These are phyloP conservation scores for Ia io DNA, from an alignment of 2,113 vertebrate genomes.

Conservation along the genomic window DNA sequence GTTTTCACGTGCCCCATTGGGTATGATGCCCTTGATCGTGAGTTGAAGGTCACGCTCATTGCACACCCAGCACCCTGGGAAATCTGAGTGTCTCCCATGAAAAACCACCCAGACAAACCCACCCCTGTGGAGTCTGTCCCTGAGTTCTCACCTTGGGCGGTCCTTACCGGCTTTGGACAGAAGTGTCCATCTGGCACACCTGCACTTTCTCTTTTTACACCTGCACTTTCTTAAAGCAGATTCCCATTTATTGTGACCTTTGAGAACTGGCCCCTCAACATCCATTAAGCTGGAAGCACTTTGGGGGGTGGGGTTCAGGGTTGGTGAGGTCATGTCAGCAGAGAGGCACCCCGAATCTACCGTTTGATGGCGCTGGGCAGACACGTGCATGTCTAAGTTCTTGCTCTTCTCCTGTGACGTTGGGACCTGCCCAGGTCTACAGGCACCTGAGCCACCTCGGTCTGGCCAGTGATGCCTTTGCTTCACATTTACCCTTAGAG, in stretches of 20 bases:
- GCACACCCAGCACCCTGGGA: background rate
- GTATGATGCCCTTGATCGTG: rapidly evolving
- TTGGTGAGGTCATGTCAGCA: rapidly evolving
- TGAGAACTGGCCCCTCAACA: background rate
- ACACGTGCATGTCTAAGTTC: rapidly evolving
- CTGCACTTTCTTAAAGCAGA: rapidly evolving
- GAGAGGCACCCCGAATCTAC: rapidly evolving
- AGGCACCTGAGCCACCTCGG: rapidly evolving
- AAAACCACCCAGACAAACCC: rapidly evolving
- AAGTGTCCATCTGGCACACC: rapidly evolving
- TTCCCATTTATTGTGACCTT: rapidly evolving
- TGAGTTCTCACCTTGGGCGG: rapidly evolving
- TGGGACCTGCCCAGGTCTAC: rapidly evolving
- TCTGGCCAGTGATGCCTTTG: rapidly evolving
- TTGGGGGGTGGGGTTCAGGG: rapidly evolving
- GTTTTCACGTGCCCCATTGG: rapidly evolving
- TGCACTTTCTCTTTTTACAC: too few relatives aligned
- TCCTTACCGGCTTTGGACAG: background rate
- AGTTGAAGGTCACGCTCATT: background rate
- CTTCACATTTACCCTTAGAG: rapidly evolving
- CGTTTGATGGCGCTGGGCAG: rapidly evolving
- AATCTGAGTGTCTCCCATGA: rapidly evolving
- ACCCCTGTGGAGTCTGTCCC: rapidly evolving
- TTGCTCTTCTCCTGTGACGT: background rate
- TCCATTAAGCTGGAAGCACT: background rate